Evolutionary conservation across 1,140 invertebrate genomes (phyloP).

Genomic region (Drosophila ironensis): DNA sequence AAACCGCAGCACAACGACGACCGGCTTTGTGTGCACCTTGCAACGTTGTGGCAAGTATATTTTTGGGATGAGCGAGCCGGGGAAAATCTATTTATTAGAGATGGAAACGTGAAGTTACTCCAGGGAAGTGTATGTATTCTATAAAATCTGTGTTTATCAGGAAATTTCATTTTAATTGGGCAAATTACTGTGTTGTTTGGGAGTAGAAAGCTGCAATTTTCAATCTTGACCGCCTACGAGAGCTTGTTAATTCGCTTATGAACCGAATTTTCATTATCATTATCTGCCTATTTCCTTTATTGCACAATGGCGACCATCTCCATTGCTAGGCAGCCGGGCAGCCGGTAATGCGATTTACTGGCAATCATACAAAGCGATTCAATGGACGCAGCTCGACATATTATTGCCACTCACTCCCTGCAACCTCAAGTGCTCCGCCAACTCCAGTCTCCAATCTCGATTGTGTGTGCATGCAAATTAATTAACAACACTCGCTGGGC

Average conservation of each 20-base stretch:
- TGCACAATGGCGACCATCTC: not conserved
- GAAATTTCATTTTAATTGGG: no score
- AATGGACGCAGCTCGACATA: constrained; percentile 45
- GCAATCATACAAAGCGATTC: constrained; percentile 47
- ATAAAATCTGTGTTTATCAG: no score
- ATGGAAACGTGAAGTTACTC: constrained; percentile 6
- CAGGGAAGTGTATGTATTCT: no score
- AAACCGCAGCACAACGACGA: constrained; percentile 21
- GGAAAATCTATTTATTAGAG: constrained; percentile 9
- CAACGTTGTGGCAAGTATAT: not conserved
- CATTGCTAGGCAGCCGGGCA: constrained; percentile 15
- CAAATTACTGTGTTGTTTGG: no score
- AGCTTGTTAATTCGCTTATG: no score
- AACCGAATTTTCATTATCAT: not conserved
- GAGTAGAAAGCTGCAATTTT: no score
- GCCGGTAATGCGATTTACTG: constrained; percentile 61
- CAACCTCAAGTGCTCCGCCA: not conserved
- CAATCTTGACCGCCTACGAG: no score
- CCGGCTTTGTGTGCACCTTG: constrained; percentile 26
- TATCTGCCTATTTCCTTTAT: not conserved
- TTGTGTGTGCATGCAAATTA: constrained; percentile 56
- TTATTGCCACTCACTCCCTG: constrained; percentile 13
- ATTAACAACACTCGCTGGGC: constrained; percentile 52
- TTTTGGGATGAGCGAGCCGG: not conserved
- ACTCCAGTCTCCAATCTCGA: constrained; percentile 3